Base-by-base conservation (phyloP, 2,888 invertebrate genomes). In the Brassicogethes aeneus region DNA sequence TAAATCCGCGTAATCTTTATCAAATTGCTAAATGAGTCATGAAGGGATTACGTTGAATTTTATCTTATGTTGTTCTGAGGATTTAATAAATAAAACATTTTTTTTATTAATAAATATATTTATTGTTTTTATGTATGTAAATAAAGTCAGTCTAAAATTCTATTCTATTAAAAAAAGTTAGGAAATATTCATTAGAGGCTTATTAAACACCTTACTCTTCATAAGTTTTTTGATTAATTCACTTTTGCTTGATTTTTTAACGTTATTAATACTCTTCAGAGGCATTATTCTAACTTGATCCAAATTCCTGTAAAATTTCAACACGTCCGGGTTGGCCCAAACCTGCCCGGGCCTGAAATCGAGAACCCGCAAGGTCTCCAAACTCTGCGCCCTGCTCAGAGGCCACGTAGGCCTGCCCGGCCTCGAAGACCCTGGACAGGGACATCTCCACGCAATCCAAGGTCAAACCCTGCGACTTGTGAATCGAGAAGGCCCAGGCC, bases 401-500 rank as follows among this genome's bases (percentile, higher is more conserved):
- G 1, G 95, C 96, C 0, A 96, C 95, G 69, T 96, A 96, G 0
- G 95, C 91, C 69, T 96, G 95, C 0, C 96, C 96, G 23, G 90
- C 85, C 70, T 95, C 94, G 70, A 96, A 96, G 29, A 94, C 93
- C 58, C 86, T 80, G 0, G 82, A 78, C 37, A 95, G 68, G 3
- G 91, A 89, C 83, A 95, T 92, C 70, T 95, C 94, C 0, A 94
- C 93, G 70, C 93, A 93, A 62, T 95, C 94, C 49, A 95, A 70
- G 0, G 95, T 94, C 57, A 95, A 74, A 2, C 95, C 95, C 75
- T 95, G 87, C 41, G 92, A 92, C 69, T 96, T 96, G 64, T 96
- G 96, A 56, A 96, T 95, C 2, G 95, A 95, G 68, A 96, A 94
- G 1, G 95, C 95, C 95, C 95, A 96, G 12, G 95, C 95, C 13